Percentiles rank a stretch among this genome's conserved stretches.
Conservation (phyloP, 1,140 invertebrate species). For the Neodiprion lecontei region DNA sequence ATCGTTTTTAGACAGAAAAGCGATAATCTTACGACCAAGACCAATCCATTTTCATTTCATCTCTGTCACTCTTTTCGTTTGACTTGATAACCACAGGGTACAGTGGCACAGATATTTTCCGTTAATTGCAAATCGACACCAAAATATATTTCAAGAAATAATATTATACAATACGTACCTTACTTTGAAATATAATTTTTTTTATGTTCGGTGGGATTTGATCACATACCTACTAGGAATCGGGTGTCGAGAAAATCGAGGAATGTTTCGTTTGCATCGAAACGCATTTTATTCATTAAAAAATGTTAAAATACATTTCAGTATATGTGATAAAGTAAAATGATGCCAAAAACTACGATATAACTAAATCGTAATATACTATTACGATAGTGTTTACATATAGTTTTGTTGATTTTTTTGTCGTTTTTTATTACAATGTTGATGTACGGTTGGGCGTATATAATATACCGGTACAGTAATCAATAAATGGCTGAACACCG, state of each 20-base stretch:
- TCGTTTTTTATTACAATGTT: neutral
- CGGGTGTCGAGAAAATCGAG: neutral
- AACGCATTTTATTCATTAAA: slow-evolving; percentile 12
- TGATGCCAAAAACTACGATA: slow-evolving; percentile 7
- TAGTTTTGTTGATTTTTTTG: neutral
- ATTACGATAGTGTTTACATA: neutral
- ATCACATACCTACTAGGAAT: neutral
- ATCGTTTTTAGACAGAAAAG: too few relatives aligned
- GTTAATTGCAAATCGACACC: too few relatives aligned
- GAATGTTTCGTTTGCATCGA: slow-evolving; percentile 1
- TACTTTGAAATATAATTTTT: too few relatives aligned
- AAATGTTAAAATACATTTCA: slow-evolving; percentile 10
- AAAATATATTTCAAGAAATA: too few relatives aligned
- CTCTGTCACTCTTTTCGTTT: too few relatives aligned
- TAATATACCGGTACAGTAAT: neutral
- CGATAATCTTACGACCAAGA: too few relatives aligned
- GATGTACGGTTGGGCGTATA: neutral
- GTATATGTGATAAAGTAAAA: slow-evolving; percentile 4
- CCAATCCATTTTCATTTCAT: too few relatives aligned
- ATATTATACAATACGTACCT: too few relatives aligned
- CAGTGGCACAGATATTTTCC: too few relatives aligned
- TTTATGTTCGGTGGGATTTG: neutral
- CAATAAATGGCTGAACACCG: neutral
- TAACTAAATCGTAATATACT: neutral
- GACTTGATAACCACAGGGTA: too few relatives aligned